Percentiles rank a stretch among this genome's conserved stretches.
Evolutionary conservation across 1,140 invertebrate genomes (phyloP).

Genomic region (Stegodyphus mimosarum): DNA sequence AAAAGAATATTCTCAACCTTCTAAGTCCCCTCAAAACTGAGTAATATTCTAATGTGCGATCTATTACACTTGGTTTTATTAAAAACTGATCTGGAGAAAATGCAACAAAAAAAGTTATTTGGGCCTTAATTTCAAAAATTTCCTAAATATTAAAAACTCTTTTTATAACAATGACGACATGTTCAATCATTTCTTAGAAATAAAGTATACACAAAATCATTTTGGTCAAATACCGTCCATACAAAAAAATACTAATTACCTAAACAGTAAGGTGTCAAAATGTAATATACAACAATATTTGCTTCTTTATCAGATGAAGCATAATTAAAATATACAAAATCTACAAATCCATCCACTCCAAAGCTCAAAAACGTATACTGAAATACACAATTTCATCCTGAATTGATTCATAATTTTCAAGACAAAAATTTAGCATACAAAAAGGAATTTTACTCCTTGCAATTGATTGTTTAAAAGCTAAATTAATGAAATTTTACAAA

Average conservation of each 20-base stretch:
- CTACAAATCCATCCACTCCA: no score
- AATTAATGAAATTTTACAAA: background rate
- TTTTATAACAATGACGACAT: background rate
- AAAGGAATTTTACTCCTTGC: no score
- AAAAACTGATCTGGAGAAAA: constrained; percentile 44
- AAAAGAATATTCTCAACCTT: constrained; percentile 52
- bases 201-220: background rate
- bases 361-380: no score
- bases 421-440: no score
- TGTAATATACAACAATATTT: background rate
- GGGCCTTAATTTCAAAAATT: background rate
- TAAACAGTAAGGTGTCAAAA: background rate
- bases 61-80: background rate
- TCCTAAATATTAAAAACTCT: background rate
- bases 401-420: no score
- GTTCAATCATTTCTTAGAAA: background rate
- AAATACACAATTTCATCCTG: no score
- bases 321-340: background rate
- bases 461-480: no score
- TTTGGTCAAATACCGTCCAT: background rate
- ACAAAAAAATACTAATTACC: background rate
- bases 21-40: constrained; percentile 49
- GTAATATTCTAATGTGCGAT: constrained; percentile 39
- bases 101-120: constrained; percentile 31
- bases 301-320: background rate